Evolutionary conservation across 2,113 vertebrate genomes (phyloP).

Genomic region (Leptodactylus fuscus): DNA sequence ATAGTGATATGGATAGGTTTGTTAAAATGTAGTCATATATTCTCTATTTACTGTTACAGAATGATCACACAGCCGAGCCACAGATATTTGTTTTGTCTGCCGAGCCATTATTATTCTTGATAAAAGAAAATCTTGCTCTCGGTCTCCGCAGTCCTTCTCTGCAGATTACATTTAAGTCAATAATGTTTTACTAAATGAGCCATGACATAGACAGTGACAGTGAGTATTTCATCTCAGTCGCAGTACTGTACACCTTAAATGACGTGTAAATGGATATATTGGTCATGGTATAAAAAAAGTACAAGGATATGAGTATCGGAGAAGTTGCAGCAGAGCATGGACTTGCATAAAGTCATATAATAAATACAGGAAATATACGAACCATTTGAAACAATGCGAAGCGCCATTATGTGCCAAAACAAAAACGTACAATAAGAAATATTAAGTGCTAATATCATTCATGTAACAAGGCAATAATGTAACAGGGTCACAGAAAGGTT

Average conservation of each 20-base stretch:
- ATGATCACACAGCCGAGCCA: background rate
- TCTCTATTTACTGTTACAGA: constrained; percentile 17
- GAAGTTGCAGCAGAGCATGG: background rate
- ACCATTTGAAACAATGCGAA: background rate
- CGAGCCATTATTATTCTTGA: constrained; percentile 25
- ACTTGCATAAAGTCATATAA: background rate
- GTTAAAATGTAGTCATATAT: constrained; percentile 23
- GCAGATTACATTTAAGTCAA: background rate
- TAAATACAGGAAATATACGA: background rate
- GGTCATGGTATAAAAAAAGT: background rate
- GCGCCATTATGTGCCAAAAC: background rate
- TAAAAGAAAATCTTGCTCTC: constrained; percentile 20
- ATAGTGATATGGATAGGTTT: constrained; percentile 28
- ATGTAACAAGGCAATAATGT: too few species aligned
- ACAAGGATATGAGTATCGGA: rapidly evolving
- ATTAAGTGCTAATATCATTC: too few species aligned
- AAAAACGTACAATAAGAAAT: background rate
- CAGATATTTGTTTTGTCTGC: constrained; percentile 10
- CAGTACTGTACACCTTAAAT: background rate
- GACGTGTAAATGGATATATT: background rate
- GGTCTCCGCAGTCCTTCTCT: rapidly evolving
- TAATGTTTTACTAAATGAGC: constrained; percentile 38
- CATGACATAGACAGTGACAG: constrained; percentile 4
- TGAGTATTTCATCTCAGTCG: constrained; percentile 46
- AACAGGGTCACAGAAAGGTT: too few species aligned